Evolutionary conservation across 2,797 vertebrate species (phyloP).

Genomic region (Schizopygopsis malacanthus): DNA sequence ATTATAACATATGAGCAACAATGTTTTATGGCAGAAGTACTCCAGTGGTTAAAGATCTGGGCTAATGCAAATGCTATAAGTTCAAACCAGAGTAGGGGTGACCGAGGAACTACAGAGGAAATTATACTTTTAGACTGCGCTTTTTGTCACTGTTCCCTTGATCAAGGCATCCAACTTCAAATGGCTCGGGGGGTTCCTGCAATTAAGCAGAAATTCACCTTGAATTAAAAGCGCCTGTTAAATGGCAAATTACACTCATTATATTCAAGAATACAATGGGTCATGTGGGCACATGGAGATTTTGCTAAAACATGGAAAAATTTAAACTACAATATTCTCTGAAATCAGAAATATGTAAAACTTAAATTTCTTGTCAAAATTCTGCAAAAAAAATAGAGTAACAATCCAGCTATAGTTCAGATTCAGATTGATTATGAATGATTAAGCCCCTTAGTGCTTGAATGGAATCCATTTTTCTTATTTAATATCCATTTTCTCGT

Average conservation of each 20-base stretch:
- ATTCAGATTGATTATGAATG: constrained; percentile 67
- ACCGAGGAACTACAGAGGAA: constrained; percentile 16
- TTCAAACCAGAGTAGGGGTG: constrained; percentile 15
- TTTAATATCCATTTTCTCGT: background rate
- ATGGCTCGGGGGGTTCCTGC: constrained; percentile 12
- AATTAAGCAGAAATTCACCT: constrained; percentile 33
- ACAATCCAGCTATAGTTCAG: constrained; percentile 39
- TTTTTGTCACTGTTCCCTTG: constrained; percentile 8
- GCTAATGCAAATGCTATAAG: constrained; percentile 14
- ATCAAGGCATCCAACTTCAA: constrained; percentile 16
- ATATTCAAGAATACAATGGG: background rate
- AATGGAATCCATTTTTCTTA: constrained; percentile 10
- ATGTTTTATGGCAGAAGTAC: background rate
- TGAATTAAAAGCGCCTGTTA: background rate
- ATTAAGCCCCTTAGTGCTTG: constrained; percentile 31
- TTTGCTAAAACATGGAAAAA: background rate
- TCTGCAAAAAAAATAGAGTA: background rate
- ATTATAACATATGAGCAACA: constrained; percentile 9
- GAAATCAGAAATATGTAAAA: background rate
- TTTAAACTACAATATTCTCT: background rate
- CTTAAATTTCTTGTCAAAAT: background rate
- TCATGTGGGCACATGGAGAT: background rate
- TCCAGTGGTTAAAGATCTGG: background rate
- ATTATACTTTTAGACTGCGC: background rate
- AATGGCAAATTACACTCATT: background rate